These are phyloP conservation scores for Stratiolaelaps scimitus DNA, from an alignment of 1,140 invertebrate genomes.

Conservation along the genomic window DNA sequence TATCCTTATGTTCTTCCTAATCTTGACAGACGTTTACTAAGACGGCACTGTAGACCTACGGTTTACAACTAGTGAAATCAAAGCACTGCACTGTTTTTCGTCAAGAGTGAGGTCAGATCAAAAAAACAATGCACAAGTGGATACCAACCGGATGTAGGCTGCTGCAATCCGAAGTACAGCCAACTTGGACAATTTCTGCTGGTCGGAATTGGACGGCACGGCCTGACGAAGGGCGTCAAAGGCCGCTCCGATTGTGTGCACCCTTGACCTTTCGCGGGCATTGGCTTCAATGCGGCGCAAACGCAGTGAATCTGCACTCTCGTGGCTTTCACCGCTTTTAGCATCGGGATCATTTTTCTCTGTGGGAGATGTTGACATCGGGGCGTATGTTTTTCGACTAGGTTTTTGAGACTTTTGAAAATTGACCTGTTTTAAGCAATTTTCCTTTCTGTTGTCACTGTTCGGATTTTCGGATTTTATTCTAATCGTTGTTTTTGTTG, in stretches of 20 bases:
- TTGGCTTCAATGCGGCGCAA: constrained; percentile 83
- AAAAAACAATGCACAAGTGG: neutral
- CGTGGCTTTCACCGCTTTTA: neutral
- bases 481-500: too few relatives aligned
- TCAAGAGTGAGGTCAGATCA: too few relatives aligned
- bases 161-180: constrained; percentile 80
- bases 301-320: constrained; percentile 38
- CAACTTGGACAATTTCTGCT: constrained; percentile 80
- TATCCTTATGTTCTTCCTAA: too few relatives aligned
- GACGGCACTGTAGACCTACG: neutral
- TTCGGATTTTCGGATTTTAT: too few relatives aligned
- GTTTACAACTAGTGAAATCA: neutral
- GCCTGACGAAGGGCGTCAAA: constrained; percentile 72
- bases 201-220: constrained; percentile 77
- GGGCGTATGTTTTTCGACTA: too few relatives aligned
- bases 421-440: too few relatives aligned
- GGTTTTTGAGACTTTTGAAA: too few relatives aligned
- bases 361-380: too few relatives aligned
- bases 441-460: too few relatives aligned
- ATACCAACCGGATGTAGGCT: constrained; percentile 55
- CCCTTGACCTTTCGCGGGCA: constrained; percentile 72
- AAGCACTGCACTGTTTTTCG: neutral
- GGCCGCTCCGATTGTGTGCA: constrained; percentile 85
- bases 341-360: too few relatives aligned
- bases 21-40: neutral